Base-by-base conservation (phyloP, 2,797 vertebrate genomes). In the Kryptopterus vitreolus region DNA sequence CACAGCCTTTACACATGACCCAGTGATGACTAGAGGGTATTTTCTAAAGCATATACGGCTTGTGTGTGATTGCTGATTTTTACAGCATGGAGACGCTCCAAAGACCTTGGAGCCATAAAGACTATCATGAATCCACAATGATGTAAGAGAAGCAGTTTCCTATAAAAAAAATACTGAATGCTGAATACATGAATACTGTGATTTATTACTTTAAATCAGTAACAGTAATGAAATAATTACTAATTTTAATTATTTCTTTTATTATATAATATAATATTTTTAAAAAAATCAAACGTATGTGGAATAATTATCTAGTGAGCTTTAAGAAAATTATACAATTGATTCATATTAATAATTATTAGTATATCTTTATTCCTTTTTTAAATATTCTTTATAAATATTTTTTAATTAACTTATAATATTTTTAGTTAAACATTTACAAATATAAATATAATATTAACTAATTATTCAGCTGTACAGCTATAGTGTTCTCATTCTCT, bases 71-170 rank as follows among this genome's bases (percentile, higher is more conserved):
- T 38, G 11, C 70, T 38, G 33, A 43, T 58, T 73, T n/a, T 16
- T 58, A 72, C 52, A 38, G 31, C 70, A 55, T 57, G 52, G 20
- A 72, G 55, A 57, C 68, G 29, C 50, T 72, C 20, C n/a, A 58
- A 38, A 38, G 71, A 43, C 33, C 71, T 24, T 73, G 6, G 57
- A 72, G 52, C 52, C 12, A 57, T 55, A 38, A 73, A 57, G 3
- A 0, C 52, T 73, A 52, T 73, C 52, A 57, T 38, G n/a, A 73
- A 73, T 57, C n/a, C 6, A 57, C 3, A n/a, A 35, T 55, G 29
- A 53, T 72, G 11, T 3, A n/a, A n/a, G n/a, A n/a, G 6, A 31
- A 31, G 16, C 12, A 20, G 16, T 48, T 48, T 48, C 2, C 15
- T 68, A 43, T 6, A 43, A 43, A 43, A 43, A 43, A 43, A 43